These are phyloP conservation scores for Apogon hyalosoma DNA, from an alignment of 2,797 vertebrate species.

Conservation along the genomic window DNA sequence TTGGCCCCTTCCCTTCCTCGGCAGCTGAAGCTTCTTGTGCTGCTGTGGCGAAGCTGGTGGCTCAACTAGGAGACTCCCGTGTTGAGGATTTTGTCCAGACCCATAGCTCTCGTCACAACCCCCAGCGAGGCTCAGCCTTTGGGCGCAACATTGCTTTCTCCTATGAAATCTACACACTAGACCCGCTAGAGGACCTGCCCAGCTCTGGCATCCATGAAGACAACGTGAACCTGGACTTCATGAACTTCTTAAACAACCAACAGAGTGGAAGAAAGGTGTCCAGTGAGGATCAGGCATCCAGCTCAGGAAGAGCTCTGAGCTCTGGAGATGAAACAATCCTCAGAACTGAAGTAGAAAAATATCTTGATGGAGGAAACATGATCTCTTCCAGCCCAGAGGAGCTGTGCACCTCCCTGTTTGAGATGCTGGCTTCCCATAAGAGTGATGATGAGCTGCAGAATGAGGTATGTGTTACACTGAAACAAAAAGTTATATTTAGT, in stretches of 20 bases:
- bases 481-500: not conserved
- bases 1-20: constrained; percentile 93
- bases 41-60: constrained; percentile 85
- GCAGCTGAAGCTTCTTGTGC: constrained; percentile 88
- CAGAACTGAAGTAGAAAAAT: constrained; percentile 91
- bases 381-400: constrained; percentile 91
- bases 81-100: constrained; percentile 86
- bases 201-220: constrained; percentile 45
- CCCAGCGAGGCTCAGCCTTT: constrained; percentile 77
- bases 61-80: constrained; percentile 82
- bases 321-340: constrained; percentile 86
- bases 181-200: constrained; percentile 87
- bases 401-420: constrained; percentile 93
- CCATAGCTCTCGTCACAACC: constrained; percentile 73
- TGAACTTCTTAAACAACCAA: constrained; percentile 88
- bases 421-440: constrained; percentile 93
- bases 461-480: constrained; percentile 86
- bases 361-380: constrained; percentile 86
- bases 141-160: constrained; percentile 93
- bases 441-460: constrained; percentile 96
- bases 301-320: constrained; percentile 68
- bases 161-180: constrained; percentile 91
- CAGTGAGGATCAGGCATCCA: constrained; percentile 52
- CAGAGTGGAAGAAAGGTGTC: constrained; percentile 78
- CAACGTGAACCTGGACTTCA: constrained; percentile 84